A percentile compares a stretch with the other conserved stretches of the same genome.
phyloP scores from a whole-genome alignment of 2,888 invertebrate genomes.

The Lycocerus yunnanus region DNA sequence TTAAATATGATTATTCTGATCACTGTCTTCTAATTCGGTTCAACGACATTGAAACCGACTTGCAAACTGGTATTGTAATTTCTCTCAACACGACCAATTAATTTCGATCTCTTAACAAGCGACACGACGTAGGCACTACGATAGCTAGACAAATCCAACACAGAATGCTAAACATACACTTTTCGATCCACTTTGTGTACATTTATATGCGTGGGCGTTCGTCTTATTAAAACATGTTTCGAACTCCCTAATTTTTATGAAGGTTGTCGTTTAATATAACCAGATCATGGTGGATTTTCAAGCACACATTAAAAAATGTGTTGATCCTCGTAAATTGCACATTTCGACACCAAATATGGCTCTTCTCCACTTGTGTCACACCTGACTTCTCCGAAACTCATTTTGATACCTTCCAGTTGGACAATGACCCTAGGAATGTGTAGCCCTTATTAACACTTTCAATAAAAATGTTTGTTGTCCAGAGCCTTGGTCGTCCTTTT shows the following conservation, averaged over 20 bases:
- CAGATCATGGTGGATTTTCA: neutral
- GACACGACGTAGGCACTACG: neutral
- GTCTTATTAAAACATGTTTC: slow-evolving; percentile 1
- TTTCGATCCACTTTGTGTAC: neutral
- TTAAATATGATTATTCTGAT: slow-evolving; percentile 21
- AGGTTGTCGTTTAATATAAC: neutral
- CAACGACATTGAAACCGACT: slow-evolving; percentile 44
- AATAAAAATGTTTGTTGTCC: neutral
- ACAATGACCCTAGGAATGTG: slow-evolving; percentile 24
- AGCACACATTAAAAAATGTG: neutral
- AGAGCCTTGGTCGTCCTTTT: no score
- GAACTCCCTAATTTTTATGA: neutral
- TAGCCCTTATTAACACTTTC: slow-evolving; percentile 10
- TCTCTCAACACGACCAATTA: slow-evolving; percentile 13
- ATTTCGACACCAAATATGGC: slow-evolving; percentile 5
- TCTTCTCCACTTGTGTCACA: slow-evolving; percentile 20
- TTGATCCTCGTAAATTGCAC: neutral
- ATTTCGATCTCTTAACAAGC: slow-evolving; percentile 8
- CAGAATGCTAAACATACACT: slow-evolving; percentile 2
- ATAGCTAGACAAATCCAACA: neutral
- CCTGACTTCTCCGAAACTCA: slow-evolving; percentile 8
- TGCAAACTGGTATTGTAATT: slow-evolving; percentile 15
- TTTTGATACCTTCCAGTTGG: slow-evolving; percentile 11
- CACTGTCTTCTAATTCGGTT: slow-evolving; percentile 45
- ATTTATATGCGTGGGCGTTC: neutral